Evolutionary conservation across 2,797 vertebrate species (phyloP), one percentile per base, ranked within the genome.

Genomic region (Silurus lanzhouensis): DNA sequence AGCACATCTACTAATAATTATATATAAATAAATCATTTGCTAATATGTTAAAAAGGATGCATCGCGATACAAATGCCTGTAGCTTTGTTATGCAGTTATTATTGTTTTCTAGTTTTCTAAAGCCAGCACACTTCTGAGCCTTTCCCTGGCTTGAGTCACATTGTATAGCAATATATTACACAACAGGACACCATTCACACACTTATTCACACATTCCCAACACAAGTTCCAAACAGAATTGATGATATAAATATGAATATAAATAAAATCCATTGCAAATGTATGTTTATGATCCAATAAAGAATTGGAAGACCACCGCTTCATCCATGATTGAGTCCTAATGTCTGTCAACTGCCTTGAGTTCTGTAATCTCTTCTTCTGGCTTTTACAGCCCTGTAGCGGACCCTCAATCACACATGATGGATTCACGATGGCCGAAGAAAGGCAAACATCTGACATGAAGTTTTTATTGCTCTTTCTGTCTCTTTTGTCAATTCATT

Each of bases 401-500:
- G 67, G 64, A 44, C 14, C 25, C 52, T 79, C n/a, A 6, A 48
- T 46, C 31, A 60, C 52, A 14, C 8, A 31, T 82, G 70, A 76
- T 38, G 66, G 17, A 48, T 38, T 70, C 63, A 66, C 52, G 46
- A 52, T 31, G 31, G 74, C 61, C 27, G 1, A 85, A 14, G 19
- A 9, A 20, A 52, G 66, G 46, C 15, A 71, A 31, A 76, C 81
- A 64, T 46, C 63, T 82, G 55, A 82, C 55, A 38, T n/a, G 55
- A 31, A 67, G n/a, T 7, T 17, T 55, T 64, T 60, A 58, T 61
- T 13, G 19, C 15, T 64, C 25, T 63, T 19, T 20, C 63, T 70
- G 75, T 52, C 67, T 38, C 57, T 71, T n/a, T 77, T 9, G 20
- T 64, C 58, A 63, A 44, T 5, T 19, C 20, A 31, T 38, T 0